Evolutionary conservation across 1,140 invertebrate species (phyloP), one percentile per base, ranked within the genome.

Genomic region (Gonioctena quinquepunctata): DNA sequence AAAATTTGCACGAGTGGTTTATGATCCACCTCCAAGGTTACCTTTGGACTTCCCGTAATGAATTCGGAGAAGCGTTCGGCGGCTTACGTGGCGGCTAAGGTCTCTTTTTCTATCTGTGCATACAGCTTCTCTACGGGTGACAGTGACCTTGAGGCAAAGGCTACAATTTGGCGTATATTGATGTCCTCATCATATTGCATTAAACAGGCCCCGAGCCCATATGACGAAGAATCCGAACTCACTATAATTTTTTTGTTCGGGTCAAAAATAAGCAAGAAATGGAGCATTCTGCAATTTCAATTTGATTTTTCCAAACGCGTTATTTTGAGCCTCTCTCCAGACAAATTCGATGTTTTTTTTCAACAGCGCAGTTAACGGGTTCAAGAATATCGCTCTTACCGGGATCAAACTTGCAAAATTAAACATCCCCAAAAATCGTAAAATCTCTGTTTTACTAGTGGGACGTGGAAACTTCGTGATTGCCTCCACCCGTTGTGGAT

Each of bases 101-200:
- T 79, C 75, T 88, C 86, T 69, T 84, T 83, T 66, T 85, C 83
- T 23, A 84, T 83, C 56, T 82, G 81, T 0, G 80, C 76, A 56
- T 81, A 83, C 0, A 66, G 62, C 52, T 74, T 49, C 65, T 83
- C 65, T 1, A 60, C 61, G 3, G 64, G 16, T 7, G 67, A 72
- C 6, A 81, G 22, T 62, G 62, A 27, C 60, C 66, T 77, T 6
- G 68, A 73, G 8, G 68, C 74, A 78, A 81, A 86, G 4, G 77
- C 77, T 6, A 86, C 71, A 11, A 79, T 77, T 18, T 52, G 13
- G 5, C 13, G 72, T 67, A 52, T 71, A 21, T 70, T 77, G 74
- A 6, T 18, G 11, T 22, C 25, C n/a, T n/a, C n/a, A 11, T 33
- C 8, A 1, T 7, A 0, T 48, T 70, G 27, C 23, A 28, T 50